Conservation (phyloP, 2,888 invertebrate genomes). For the Megalurothrips usitatus region DNA sequence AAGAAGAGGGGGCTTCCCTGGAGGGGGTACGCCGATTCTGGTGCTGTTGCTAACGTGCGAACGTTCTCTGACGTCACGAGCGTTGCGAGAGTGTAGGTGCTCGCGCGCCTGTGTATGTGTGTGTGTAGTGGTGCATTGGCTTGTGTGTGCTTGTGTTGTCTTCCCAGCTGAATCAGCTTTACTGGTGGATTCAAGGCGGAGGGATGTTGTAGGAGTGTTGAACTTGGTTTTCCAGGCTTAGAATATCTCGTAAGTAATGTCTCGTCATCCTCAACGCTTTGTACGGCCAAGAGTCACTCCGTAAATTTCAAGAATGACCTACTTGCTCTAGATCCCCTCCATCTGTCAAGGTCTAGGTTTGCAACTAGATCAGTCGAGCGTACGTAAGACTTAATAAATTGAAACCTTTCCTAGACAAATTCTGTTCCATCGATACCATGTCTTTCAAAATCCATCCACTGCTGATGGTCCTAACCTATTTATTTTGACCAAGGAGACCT, state of each 20-base stretch:
- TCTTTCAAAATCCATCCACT: too few relatives aligned
- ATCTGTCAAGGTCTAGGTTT: conserved; percentile 17
- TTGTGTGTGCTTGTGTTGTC: neutral
- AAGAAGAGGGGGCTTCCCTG: too few relatives aligned
- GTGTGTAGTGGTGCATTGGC: conserved; percentile 9
- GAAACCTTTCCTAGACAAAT: too few relatives aligned
- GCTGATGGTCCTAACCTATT: neutral
- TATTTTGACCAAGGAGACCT: neutral
- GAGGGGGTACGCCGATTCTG: too few relatives aligned
- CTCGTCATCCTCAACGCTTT: neutral
- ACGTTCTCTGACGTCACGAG: neutral
- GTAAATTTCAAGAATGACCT: conserved; percentile 1
- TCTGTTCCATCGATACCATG: too few relatives aligned
- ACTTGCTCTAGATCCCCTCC: neutral
- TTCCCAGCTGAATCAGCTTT: neutral
- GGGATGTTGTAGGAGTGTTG: neutral
- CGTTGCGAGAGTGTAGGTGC: neutral
- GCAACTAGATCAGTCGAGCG: neutral
- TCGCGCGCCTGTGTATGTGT: neutral
- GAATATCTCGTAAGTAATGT: neutral
- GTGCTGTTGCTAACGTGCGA: too few relatives aligned
- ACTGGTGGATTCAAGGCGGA: neutral
- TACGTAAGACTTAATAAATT: too few relatives aligned
- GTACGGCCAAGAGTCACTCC: neutral
- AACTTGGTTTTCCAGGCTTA: neutral